phyloP scores from a whole-genome alignment of 2,888 invertebrate species.

The Masnerella sp. region DNA sequence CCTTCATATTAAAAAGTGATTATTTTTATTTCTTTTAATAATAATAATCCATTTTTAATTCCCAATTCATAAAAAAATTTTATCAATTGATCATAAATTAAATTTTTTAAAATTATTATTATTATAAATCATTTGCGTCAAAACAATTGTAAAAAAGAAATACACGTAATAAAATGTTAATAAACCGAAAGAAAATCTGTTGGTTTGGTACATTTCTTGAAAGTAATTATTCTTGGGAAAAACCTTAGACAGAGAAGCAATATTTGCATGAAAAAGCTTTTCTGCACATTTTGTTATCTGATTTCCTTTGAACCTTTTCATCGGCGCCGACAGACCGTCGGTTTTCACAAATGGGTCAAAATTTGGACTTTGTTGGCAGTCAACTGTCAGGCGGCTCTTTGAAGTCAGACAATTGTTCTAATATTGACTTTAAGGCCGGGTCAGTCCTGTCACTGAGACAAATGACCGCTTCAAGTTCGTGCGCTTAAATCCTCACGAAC shows the following conservation, averaged over 20 bases:
- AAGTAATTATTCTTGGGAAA: conserved; percentile 7
- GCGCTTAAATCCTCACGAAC: background rate
- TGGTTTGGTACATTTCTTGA: background rate
- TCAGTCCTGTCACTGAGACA: conserved; percentile 31
- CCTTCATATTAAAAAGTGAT: too few relatives aligned
- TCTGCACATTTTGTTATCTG: conserved; percentile 19
- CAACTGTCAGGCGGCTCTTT: conserved; percentile 32
- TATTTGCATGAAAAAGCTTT: conserved; percentile 11
- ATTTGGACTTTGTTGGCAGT: conserved; percentile 21
- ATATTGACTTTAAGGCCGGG: conserved; percentile 35
- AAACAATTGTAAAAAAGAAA: too few relatives aligned
- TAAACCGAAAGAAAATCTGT: too few relatives aligned
- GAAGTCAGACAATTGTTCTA: conserved; percentile 34
- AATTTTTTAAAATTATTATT: too few relatives aligned
- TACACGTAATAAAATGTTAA: too few relatives aligned
- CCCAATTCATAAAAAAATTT: too few relatives aligned
- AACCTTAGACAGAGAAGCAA: background rate
- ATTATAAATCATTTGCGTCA: too few relatives aligned
- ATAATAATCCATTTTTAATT: too few relatives aligned
- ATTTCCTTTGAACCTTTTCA: conserved; percentile 29
- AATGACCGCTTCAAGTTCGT: conserved; percentile 19
- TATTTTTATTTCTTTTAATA: too few relatives aligned
- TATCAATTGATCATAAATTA: too few relatives aligned
- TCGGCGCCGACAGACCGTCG: conserved; percentile 13
- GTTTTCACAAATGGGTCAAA: conserved; percentile 34